Evolutionary conservation across 1,140 invertebrate genomes (phyloP).

Genomic region (Drosophila repleta): DNA sequence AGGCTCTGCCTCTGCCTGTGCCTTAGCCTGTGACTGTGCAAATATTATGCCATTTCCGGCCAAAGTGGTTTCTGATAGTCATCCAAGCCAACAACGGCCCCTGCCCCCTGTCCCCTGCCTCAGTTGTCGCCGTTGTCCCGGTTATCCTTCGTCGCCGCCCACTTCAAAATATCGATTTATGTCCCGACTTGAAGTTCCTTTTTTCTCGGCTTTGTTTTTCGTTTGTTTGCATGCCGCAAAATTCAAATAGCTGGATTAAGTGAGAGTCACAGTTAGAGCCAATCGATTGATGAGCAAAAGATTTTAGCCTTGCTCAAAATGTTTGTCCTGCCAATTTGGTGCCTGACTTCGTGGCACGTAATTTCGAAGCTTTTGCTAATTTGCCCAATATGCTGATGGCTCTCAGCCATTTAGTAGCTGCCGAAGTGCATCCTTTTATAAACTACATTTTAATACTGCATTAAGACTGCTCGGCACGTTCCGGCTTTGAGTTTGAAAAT

Average conservation of each 20-base stretch:
- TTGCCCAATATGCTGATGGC: conserved; percentile 49
- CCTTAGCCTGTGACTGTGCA: conserved; percentile 45
- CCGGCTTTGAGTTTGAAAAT: conserved; percentile 22
- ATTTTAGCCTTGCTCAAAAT: conserved; percentile 8
- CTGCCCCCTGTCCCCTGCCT: too few relatives aligned
- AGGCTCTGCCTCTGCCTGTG: too few relatives aligned
- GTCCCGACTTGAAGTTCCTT: conserved; percentile 26
- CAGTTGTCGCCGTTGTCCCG: background rate
- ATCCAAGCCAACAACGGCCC: conserved; percentile 36
- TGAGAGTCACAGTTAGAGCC: conserved; percentile 10
- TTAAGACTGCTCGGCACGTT: conserved; percentile 42
- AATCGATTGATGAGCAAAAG: conserved; percentile 35
- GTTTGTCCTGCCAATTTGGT: background rate
- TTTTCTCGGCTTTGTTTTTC: conserved; percentile 15
- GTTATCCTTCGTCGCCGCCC: conserved; percentile 1
- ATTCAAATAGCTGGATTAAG: conserved; percentile 54
- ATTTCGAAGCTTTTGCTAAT: conserved; percentile 39
- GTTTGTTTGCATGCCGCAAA: conserved; percentile 36
- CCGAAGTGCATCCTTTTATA: conserved; percentile 36
- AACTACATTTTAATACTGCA: conserved; percentile 46
- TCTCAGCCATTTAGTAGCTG: conserved; percentile 32
- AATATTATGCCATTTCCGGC: conserved; percentile 68
- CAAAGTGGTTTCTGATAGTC: conserved; percentile 70
- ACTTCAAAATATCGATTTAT: conserved; percentile 62
- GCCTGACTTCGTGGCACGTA: conserved; percentile 23